Evolutionary conservation across 2,888 invertebrate species (phyloP), one percentile per base, ranked within the genome.

Genomic region (Empis stercorea): DNA sequence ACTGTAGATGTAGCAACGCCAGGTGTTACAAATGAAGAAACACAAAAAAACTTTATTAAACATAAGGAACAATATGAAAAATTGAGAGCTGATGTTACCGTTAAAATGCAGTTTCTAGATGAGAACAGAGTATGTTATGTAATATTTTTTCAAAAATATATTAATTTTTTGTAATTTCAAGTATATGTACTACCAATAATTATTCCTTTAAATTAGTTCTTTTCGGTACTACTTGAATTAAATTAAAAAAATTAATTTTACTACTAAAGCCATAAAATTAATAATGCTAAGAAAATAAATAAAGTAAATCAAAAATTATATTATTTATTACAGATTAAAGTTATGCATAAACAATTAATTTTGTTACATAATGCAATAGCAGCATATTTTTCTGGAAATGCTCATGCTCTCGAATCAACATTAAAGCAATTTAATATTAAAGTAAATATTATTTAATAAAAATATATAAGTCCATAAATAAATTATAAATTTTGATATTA

Each of bases 301-400:
- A n/a, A n/a, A n/a, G n/a, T n/a, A n/a, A n/a, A n/a, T n/a, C n/a
- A n/a, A n/a, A n/a, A n/a, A n/a, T n/a, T n/a, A n/a, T n/a, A n/a
- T 14, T 5, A 17, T 41, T 51, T 55, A 30, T 68, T 71, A n/a
- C 71, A 96, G 92, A 87, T 95, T 60, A 95, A 96, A 72, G 95
- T 96, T 57, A 95, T 97, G 95, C 94, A 95, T 72, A 96, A 96
- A 68, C 96, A 97, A 68, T 74, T 97, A 54, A 75, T 95, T 47
- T 72, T 97, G 57, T 89, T 96, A 71, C 95, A 97, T 72, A 95
- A 95, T 72, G 96, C 96, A 2, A 84, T 95, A 49, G 87, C 94
- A 30, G 94, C 95, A 9, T 97, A 95, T 73, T 96, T 95, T 73
- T 91, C 93, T 60, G 95, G 96, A 46, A 97, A 97, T 75, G 89